Evolutionary conservation across 2,113 vertebrate genomes (phyloP).

Genomic region (Nicator chloris): DNA sequence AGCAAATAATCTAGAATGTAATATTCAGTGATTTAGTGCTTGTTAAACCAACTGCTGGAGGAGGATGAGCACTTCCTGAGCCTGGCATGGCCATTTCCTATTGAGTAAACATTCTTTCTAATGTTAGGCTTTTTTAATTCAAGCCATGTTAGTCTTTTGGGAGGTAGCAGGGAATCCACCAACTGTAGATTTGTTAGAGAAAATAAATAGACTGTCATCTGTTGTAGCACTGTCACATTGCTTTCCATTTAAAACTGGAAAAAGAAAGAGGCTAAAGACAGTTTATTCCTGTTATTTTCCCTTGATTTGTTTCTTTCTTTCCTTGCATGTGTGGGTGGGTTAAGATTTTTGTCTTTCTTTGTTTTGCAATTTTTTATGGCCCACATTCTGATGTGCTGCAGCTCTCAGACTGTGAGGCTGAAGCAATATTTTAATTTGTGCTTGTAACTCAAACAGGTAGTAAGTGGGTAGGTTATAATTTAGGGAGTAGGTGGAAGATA

Average conservation of each 20-base stretch:
- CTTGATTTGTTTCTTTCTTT: constrained; percentile 8
- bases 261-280: not conserved
- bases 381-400: not conserved
- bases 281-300: constrained; percentile 15
- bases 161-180: not conserved
- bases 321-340: not conserved
- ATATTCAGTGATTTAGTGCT: not conserved
- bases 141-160: not conserved
- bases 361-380: not conserved
- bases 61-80: not conserved
- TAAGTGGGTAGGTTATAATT: not conserved
- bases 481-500: not conserved
- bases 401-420: not conserved
- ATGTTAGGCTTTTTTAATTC: not conserved
- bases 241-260: constrained; percentile 3
- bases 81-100: not conserved
- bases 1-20: not conserved
- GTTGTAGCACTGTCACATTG: not conserved
- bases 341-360: not conserved
- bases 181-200: not conserved
- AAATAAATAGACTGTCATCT: constrained; percentile 30
- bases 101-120: not conserved
- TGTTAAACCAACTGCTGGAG: not conserved
- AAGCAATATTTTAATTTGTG: not conserved
- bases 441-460: not conserved